Evolutionary conservation across 2,113 vertebrate genomes (phyloP).

Genomic region (Cacatua alba): DNA sequence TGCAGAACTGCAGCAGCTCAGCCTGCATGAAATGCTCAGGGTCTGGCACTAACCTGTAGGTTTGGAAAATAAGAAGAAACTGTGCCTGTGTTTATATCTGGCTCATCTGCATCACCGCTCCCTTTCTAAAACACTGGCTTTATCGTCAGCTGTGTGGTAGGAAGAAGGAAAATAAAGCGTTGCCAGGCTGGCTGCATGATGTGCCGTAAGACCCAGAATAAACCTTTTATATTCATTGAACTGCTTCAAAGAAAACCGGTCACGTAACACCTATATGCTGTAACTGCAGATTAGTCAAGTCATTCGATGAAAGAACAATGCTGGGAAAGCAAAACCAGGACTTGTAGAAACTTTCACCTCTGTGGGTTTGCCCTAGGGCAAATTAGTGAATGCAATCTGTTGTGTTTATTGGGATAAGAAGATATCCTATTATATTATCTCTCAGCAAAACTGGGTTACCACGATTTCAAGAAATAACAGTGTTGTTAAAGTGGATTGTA

Average conservation of each 20-base stretch:
- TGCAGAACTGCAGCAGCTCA: not conserved
- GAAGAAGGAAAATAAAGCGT: not conserved
- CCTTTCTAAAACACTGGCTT: not conserved
- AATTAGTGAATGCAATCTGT: not conserved
- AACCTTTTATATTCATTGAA: not conserved
- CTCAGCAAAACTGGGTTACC: not conserved
- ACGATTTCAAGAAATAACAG: not conserved
- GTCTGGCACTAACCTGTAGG: not conserved
- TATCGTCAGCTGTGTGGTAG: not conserved
- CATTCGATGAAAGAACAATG: not conserved
- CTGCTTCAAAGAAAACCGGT: not conserved
- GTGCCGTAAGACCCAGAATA: not conserved
- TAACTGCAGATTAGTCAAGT: not conserved
- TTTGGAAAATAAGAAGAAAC: not conserved
- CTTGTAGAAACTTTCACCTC: not conserved
- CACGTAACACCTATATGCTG: not conserved
- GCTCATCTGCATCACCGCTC: not conserved
- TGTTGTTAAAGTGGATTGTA: not conserved
- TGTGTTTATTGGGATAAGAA: not conserved
- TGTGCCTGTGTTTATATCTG: not conserved
- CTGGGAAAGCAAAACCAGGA: not conserved
- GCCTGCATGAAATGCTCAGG: rapidly evolving
- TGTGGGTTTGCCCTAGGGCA: not conserved
- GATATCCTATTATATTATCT: not conserved
- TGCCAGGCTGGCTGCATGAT: not conserved